Percentiles rank a stretch among this genome's conserved stretches.
phyloP scores from a whole-genome alignment of 2,113 vertebrate genomes.

The Gymnocephalus cernua region DNA sequence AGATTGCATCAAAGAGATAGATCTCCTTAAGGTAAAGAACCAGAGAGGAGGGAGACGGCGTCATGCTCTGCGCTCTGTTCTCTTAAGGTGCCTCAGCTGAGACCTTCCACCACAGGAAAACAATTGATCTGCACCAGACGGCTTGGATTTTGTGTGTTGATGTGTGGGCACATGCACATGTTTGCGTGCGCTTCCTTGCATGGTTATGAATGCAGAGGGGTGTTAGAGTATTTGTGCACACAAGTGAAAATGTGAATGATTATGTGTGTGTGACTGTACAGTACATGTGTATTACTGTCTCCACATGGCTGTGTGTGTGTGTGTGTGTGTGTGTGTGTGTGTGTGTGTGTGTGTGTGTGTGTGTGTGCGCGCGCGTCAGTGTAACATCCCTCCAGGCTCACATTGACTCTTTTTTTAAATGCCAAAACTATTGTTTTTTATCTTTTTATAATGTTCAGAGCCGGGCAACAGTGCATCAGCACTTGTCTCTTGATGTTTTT shows the following conservation, averaged over 20 bases:
- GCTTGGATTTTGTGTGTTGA: slow-evolving; percentile 51
- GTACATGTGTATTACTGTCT: slow-evolving; percentile 49
- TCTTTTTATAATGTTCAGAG: slow-evolving; percentile 75
- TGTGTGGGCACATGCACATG: slow-evolving; percentile 50
- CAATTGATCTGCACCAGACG: slow-evolving; percentile 85
- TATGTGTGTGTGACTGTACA: slow-evolving; percentile 49
- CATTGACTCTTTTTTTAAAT: slow-evolving; percentile 78
- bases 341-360: slow-evolving; percentile 36
- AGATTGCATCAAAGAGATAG: slow-evolving; percentile 99
- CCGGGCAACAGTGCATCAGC: slow-evolving; percentile 68
- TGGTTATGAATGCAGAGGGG: slow-evolving; percentile 57
- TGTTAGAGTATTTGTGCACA: slow-evolving; percentile 56
- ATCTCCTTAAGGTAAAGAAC: slow-evolving; percentile 99
- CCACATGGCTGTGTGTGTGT: slow-evolving; percentile 5
- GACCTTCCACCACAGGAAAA: slow-evolving; percentile 85
- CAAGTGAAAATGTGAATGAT: slow-evolving; percentile 54
- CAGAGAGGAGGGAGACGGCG: slow-evolving; percentile 80
- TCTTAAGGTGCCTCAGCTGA: slow-evolving; percentile 85
- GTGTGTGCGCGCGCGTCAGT: slow-evolving; percentile 40
- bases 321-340: neutral
- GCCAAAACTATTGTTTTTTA: slow-evolving; percentile 73
- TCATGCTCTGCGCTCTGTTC: slow-evolving; percentile 82
- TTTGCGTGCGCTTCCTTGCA: slow-evolving; percentile 29
- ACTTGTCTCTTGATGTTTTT: slow-evolving; percentile 70
- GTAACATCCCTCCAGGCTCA: slow-evolving; percentile 81